Percentiles rank a stretch among this genome's conserved stretches.
These are phyloP conservation scores for Nesospiza acunhae DNA, from an alignment of 2,113 vertebrate species.

Conservation along the genomic window DNA sequence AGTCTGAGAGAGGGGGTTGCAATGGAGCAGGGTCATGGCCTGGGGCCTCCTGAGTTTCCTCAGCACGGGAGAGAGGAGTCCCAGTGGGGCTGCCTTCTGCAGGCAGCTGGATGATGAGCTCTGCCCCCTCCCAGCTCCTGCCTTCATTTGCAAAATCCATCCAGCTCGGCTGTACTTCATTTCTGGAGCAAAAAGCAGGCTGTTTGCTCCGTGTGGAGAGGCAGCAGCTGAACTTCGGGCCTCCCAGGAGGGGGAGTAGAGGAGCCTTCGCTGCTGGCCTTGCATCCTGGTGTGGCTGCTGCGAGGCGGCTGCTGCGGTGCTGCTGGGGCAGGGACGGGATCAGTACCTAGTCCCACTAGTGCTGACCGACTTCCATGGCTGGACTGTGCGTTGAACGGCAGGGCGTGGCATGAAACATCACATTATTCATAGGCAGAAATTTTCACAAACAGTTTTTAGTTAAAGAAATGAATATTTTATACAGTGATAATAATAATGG, in stretches of 20 bases:
- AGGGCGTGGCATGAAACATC: neutral
- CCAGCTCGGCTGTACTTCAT: neutral
- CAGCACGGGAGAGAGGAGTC: neutral
- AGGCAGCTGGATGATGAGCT: neutral
- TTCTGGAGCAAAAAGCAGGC: neutral
- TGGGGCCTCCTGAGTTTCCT: neutral
- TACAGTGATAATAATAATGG: neutral
- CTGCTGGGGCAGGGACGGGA: neutral
- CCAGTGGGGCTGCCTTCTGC: neutral
- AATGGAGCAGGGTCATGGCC: rapidly evolving
- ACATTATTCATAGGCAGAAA: neutral
- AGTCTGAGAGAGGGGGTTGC: neutral
- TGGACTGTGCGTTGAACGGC: neutral
- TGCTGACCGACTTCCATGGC: neutral
- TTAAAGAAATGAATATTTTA: neutral
- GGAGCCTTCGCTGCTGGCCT: neutral
- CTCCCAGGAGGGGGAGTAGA: conserved; percentile 51
- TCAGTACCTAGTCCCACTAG: too few relatives aligned
- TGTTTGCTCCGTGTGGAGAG: neutral
- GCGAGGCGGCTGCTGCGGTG: neutral
- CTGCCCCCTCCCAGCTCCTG: neutral
- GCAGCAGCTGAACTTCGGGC: neutral
- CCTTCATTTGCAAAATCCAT: neutral
- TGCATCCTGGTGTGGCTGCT: too few relatives aligned
- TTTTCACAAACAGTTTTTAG: neutral